phyloP scores from a whole-genome alignment of 2,113 vertebrate species.

The Aix galericulata region DNA sequence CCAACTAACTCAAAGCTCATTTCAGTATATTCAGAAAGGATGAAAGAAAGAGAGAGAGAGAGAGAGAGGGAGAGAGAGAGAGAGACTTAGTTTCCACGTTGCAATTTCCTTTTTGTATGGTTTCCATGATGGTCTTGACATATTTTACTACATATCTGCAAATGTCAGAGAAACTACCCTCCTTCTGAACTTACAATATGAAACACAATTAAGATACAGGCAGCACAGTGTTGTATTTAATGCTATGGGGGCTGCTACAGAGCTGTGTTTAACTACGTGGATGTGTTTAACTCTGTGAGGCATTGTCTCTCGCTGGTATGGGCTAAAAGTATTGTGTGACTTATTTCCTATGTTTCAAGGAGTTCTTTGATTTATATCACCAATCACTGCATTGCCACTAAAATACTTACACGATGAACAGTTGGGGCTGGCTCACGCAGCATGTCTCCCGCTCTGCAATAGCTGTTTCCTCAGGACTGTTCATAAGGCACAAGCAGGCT shows the following conservation, averaged over 20 bases:
- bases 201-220: not conserved
- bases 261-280: not conserved
- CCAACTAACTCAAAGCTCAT: not conserved
- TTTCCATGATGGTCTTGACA: not conserved
- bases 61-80: not conserved
- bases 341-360: not conserved
- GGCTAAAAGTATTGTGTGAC: not conserved
- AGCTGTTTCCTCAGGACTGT: not conserved
- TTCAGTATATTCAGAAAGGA: not conserved
- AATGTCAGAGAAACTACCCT: not conserved
- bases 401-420: not conserved
- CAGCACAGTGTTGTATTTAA: not conserved
- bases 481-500: not conserved
- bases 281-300: not conserved
- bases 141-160: not conserved
- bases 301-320: not conserved
- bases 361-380: not conserved
- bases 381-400: not conserved
- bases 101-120: not conserved
- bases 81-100: not conserved
- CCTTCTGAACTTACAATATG: rapidly evolving
- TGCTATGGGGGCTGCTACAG: not conserved
- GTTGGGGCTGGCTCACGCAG: not conserved
- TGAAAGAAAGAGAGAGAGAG: not conserved
- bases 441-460: not conserved